Base-by-base conservation (phyloP, 2,797 vertebrate species). In the Diglossa cyanea region DNA sequence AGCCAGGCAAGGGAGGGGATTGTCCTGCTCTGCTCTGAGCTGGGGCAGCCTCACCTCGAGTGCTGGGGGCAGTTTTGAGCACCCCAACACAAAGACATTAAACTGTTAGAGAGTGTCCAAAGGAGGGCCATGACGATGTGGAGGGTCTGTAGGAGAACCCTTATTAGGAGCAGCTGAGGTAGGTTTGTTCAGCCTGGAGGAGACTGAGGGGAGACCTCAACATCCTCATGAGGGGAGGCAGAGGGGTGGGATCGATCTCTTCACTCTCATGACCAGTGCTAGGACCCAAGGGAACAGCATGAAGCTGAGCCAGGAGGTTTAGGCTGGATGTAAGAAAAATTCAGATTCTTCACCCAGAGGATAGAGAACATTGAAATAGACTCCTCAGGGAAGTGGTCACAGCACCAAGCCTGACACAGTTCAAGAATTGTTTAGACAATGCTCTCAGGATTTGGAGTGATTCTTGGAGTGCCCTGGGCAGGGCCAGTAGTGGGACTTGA, bases 41-140 rank as follows among this genome's bases (percentile, higher is more conserved):
- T 65, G 33, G 37, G 3, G 39, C 0, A 0, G 37, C 21, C 51
- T 58, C 79, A 23, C 20, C 48, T 54, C 0, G 4, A 6, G 0
- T 17, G 0, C 0, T 57, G 37, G 1, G 42, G 0, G 20, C 1
- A 12, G 10, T 40, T 53, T 35, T 17, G 24, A 51, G 6, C 7
- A 18, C n/a, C 6, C 8, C 8, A 71, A 17, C n/a, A n/a, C n/a
- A n/a, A n/a, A 26, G 18, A 14, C 12, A 19, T 40, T 17, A 65
- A 71, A 11, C 15, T 24, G 2, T 9, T 58, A 17, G 9, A 40
- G 9, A 26, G 11, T 25, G 17, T 31, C 10, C 65, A 35, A 1
- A 80, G 16, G 35, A 58, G 25, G 13, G 37, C 44, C 35, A 35
- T 0, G 0, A 60, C 31, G 31, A 35, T 60, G 16, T 70, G 37